phyloP scores from a whole-genome alignment of 2,888 invertebrate genomes.

The Thymelicus sylvestris region DNA sequence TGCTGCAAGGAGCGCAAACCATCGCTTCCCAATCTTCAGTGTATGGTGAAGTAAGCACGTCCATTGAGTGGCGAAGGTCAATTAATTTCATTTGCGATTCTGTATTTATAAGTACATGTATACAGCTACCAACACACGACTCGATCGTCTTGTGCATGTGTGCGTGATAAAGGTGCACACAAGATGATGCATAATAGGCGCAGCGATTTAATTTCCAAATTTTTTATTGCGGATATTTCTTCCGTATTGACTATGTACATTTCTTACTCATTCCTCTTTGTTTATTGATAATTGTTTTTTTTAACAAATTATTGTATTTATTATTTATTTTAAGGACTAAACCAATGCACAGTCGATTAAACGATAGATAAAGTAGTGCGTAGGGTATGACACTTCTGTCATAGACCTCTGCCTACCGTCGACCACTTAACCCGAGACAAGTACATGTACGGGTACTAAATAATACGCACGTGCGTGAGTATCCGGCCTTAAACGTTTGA shows the following conservation, averaged over 20 bases:
- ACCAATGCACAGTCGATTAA: not conserved
- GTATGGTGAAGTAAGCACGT: slow-evolving; percentile 48
- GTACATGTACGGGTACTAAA: slow-evolving; percentile 4
- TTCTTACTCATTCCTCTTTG: too few species aligned
- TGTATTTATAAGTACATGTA: slow-evolving; percentile 58
- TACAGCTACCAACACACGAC: slow-evolving; percentile 38
- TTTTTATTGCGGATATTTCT: too few species aligned
- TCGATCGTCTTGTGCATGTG: slow-evolving; percentile 28
- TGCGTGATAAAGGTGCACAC: slow-evolving; percentile 29
- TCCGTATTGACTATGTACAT: too few species aligned
- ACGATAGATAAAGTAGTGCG: slow-evolving; percentile 1
- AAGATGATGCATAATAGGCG: not conserved
- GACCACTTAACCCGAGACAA: slow-evolving; percentile 12
- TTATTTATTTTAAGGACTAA: not conserved
- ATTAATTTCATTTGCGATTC: slow-evolving; percentile 75
- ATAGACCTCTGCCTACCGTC: not conserved
- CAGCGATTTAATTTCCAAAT: not conserved
- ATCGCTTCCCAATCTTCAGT: slow-evolving; percentile 39
- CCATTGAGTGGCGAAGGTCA: slow-evolving; percentile 62
- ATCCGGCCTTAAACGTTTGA: slow-evolving; percentile 62
- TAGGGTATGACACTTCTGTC: too few species aligned
- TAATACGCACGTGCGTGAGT: slow-evolving; percentile 46
- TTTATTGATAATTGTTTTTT: too few species aligned
- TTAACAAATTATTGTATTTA: too few species aligned
- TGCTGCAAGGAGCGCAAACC: too few species aligned